Base-by-base conservation (phyloP, 2,113 vertebrate genomes). In the Chionomys nivalis region DNA sequence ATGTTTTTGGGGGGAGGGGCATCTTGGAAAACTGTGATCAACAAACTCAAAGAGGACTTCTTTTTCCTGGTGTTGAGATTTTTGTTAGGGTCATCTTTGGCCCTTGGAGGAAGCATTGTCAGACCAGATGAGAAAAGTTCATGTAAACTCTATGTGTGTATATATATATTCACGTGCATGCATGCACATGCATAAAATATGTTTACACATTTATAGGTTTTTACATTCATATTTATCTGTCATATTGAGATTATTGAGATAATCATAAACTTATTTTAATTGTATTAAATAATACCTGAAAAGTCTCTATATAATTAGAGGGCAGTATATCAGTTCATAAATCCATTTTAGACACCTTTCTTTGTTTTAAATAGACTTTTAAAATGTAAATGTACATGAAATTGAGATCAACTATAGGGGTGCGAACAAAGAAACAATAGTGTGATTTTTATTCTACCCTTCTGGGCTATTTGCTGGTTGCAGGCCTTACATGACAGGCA, bases 181-280 rank as follows among this genome's bases (percentile, higher is more conserved):
- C 17, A 21, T 5, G 55, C 5, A 21, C 55, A 58, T 21, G 55
- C 19, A 70, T 19, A 70, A 72, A 72, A 72, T n/a, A n/a, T 42
- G 72, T 12, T 73, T 73, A 42, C 19, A 42, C 0, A 58, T 58
- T 58, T 58, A 58, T 58, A 58, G 58, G 6, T 21, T 58, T 21
- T 58, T 21, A 58, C 58, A 24, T 42, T 26, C 26, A 58, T 93
- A 63, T 77, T 92, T 90, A 87, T 82, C 39, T 93, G 47, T 87
- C 76, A 77, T 73, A 73, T 17, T 83, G 24, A 95, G 63, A 75
- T 73, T 73, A 73, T 11, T 87, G 39, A 95, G 47, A 78, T 75
- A 92, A 89, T 47, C 23, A 89, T 68, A 89, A 63, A 93, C 11
- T 93, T 91, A n/a, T 63, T 93, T 94, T 91, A 52, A 77, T 91